Percentiles rank a stretch among this genome's conserved stretches.
Conservation (phyloP, 1,140 invertebrate genomes). For the Leptopilina boulardi region DNA sequence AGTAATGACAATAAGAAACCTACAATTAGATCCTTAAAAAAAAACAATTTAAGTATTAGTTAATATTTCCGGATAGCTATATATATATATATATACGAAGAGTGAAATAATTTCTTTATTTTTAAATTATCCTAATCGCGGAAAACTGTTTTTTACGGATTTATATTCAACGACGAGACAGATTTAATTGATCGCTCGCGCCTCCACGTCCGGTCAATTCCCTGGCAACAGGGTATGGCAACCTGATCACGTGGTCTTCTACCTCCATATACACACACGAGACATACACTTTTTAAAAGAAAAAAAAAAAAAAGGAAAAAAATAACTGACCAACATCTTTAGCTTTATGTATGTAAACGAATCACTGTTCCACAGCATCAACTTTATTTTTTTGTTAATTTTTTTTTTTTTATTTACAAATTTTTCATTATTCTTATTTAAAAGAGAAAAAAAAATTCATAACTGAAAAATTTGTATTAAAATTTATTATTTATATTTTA, state of each 20-base stretch:
- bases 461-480: no score
- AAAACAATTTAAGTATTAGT: neutral
- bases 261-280: no score
- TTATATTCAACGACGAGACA: conserved; percentile 26
- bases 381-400: neutral
- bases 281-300: conserved; percentile 6
- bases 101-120: neutral
- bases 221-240: conserved; percentile 14
- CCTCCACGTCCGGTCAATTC: conserved; percentile 26
- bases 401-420: no score
- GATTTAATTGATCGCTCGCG: conserved; percentile 27
- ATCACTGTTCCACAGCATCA: neutral
- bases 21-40: no score
- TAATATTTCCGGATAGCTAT: neutral
- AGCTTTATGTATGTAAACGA: neutral
- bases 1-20: no score
- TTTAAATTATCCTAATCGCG: neutral
- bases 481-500: no score
- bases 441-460: neutral
- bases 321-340: conserved; percentile 18
- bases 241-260: conserved; percentile 21
- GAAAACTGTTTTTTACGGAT: neutral
- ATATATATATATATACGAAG: neutral
- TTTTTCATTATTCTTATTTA: neutral
- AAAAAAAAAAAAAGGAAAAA: neutral